phyloP scores from a whole-genome alignment of 2,888 invertebrate genomes.

The Orchesella flavescens region DNA sequence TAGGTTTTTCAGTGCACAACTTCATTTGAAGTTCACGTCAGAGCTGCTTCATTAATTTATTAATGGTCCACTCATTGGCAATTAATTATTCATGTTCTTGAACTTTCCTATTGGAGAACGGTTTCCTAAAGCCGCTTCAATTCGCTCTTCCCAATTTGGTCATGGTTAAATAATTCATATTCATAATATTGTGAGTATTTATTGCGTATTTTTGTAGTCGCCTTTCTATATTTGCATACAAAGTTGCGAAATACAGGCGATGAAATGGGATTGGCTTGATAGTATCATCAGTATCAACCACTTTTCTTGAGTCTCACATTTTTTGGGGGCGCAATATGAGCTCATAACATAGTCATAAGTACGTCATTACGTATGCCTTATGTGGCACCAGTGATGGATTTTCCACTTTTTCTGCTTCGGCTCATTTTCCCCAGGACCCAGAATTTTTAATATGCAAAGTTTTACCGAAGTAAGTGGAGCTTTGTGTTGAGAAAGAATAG shows the following conservation, averaged over 20 bases:
- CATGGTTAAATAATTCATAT: not conserved
- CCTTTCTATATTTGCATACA: not conserved
- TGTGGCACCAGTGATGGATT: not conserved
- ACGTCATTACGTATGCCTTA: slow-evolving; percentile 1
- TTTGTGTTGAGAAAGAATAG: no score
- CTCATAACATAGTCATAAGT: not conserved
- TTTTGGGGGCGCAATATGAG: no score
- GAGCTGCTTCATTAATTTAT: slow-evolving; percentile 13
- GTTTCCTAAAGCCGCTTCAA: not conserved
- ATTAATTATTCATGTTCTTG: slow-evolving; percentile 7
- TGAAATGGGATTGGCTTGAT: not conserved
- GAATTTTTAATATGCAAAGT: no score
- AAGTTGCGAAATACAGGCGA: not conserved
- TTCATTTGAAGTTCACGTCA: not conserved
- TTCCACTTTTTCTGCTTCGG: no score
- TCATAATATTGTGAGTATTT: not conserved
- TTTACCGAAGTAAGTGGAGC: no score
- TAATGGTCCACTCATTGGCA: not conserved
- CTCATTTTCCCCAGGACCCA: no score
- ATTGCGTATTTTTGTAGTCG: not conserved
- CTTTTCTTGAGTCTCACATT: not conserved
- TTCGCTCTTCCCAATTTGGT: not conserved
- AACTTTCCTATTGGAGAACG: not conserved
- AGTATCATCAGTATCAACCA: not conserved
- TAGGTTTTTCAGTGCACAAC: not conserved